A percentile compares a stretch with the other conserved stretches of the same genome.
These are phyloP conservation scores for Agelaius phoeniceus DNA, from an alignment of 2,113 vertebrate species.

Conservation along the genomic window DNA sequence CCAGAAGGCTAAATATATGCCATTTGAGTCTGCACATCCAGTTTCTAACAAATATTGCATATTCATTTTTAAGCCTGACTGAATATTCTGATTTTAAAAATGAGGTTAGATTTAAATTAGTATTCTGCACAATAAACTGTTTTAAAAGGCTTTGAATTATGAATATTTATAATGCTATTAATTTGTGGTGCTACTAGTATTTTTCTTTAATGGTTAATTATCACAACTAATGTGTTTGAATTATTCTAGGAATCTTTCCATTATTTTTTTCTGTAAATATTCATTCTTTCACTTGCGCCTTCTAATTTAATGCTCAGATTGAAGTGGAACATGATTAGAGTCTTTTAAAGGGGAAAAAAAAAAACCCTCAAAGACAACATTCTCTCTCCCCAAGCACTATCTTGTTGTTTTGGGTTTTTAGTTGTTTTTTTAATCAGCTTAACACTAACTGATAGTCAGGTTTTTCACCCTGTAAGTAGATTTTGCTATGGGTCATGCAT, in stretches of 20 bases:
- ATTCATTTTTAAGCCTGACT: neutral
- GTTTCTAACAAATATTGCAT: neutral
- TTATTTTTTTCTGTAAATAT: slow-evolving; percentile 54
- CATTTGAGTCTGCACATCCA: neutral
- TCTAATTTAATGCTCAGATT: neutral
- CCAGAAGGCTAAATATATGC: neutral
- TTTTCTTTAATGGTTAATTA: slow-evolving; percentile 55
- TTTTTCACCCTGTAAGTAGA: slow-evolving; percentile 31
- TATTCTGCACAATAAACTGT: neutral
- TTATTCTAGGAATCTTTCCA: slow-evolving; percentile 27
- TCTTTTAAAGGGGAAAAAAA: neutral
- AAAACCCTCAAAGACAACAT: neutral
- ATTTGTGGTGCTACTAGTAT: neutral
- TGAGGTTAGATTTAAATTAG: slow-evolving; percentile 17
- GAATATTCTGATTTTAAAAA: neutral
- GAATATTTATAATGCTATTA: slow-evolving; percentile 16
- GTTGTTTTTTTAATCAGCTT: neutral
- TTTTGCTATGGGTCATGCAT: neutral
- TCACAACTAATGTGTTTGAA: slow-evolving; percentile 17
- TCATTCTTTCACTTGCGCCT: neutral
- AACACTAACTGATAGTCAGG: neutral
- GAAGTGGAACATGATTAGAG: neutral
- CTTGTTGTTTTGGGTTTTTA: neutral
- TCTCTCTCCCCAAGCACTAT: neutral
- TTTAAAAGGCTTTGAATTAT: slow-evolving; percentile 37